Conservation (phyloP, 92 coral and sea anemone genomes). For the Scolanthus callimorphus region DNA sequence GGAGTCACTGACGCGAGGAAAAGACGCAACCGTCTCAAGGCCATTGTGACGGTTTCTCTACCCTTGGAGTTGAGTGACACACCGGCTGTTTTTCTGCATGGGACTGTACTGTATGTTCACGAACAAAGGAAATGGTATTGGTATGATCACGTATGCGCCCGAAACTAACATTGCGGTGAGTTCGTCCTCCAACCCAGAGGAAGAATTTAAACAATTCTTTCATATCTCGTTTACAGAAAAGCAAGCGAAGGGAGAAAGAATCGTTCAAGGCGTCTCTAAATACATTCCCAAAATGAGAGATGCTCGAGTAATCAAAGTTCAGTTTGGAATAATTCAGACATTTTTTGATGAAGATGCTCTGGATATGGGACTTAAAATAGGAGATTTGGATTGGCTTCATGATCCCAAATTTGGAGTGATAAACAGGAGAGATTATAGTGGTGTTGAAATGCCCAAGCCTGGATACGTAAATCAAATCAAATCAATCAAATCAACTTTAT, state of each 20-base stretch:
- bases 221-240: conserved; percentile 29
- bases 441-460: conserved; percentile 41
- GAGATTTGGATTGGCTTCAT: conserved; percentile 32
- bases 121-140: conserved; percentile 57
- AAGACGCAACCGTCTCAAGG: conserved; percentile 53
- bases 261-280: conserved; percentile 39
- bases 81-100: conserved; percentile 74
- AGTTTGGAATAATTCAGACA: conserved; percentile 48
- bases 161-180: conserved; percentile 51
- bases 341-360: conserved; percentile 12
- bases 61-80: conserved; percentile 29
- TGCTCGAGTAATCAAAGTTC: conserved; percentile 40
- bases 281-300: conserved; percentile 47
- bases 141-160: conserved; percentile 60
- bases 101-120: conserved; percentile 52
- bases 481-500: no score
- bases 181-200: conserved; percentile 24
- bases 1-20: conserved; percentile 22
- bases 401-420: conserved; percentile 37
- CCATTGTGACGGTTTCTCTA: conserved; percentile 38
- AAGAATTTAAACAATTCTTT: conserved; percentile 10
- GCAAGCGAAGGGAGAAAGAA: conserved; percentile 31
- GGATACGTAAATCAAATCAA: no score
- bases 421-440: conserved; percentile 44
- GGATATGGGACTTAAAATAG: conserved; percentile 13